Evolutionary conservation across 2,113 vertebrate genomes (phyloP), one percentile per base, ranked within the genome.

Genomic region (Oriolus oriolus): DNA sequence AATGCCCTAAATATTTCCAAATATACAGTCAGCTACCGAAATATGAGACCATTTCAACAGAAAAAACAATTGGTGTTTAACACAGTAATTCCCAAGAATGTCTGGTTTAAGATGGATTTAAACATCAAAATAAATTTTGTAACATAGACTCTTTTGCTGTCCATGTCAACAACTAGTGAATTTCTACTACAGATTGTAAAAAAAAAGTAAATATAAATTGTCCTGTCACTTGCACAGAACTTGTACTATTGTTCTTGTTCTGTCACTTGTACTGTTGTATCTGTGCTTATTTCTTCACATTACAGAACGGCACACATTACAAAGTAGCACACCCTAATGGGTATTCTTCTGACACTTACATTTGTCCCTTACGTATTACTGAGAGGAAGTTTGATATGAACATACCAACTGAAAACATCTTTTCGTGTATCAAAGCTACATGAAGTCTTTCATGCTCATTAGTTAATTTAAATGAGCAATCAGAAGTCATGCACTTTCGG

Each of bases 381-480:
- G 69, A 94, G 59, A 87, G 56, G n/a, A 91, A 84, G 59, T 45
- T 45, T 66, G 28, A 33, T 71, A 54, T 44, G 64, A 91, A 42
- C 33, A 39, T 28, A 35, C 8, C 37, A 65, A 70, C 50, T 11
- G 11, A 89, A 80, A 91, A 75, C 30, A 74, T 78, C 11, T 91
- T 92, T 70, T 82, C 50, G 52, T 91, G 24, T 52, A 84, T 84
- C 73, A 84, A 89, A 91, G 41, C 59, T 74, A 78, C 47, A 30
- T 59, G 47, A 91, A 77, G 10, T 47, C 35, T 81, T 91, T 66
- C 74, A 66, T 45, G 33, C 42, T 89, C 52, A 54, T 96, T 92
- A 94, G n/a, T 52, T 89, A 89, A 91, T 94, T 87, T 87, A 84
- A 89, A 88, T 71, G 44, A 94, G 70, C 61, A 87, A 87, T 84